Evolutionary conservation across 2,888 invertebrate genomes (phyloP).

Genomic region (Microctonus brassicae): DNA sequence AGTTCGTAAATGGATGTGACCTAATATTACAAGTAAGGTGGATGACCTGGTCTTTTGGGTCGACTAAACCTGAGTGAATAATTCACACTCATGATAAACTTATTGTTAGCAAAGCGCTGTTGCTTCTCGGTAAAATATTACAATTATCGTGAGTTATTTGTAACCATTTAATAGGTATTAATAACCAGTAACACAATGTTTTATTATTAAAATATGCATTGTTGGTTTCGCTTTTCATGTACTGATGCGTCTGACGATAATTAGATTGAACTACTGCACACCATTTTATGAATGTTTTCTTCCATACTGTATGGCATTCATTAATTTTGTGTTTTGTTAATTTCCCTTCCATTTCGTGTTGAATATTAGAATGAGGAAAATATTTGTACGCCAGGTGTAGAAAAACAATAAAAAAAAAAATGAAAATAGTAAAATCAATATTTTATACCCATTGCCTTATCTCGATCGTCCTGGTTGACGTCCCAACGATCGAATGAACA

Average conservation of each 20-base stretch:
- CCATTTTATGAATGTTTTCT: background rate
- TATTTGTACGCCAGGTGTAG: background rate
- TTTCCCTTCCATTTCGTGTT: background rate
- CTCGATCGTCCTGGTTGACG: slow-evolving; percentile 51
- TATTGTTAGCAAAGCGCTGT: background rate
- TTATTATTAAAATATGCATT: background rate
- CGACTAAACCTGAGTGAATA: slow-evolving; percentile 12
- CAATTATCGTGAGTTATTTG: slow-evolving; percentile 2
- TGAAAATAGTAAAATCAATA: slow-evolving; percentile 48
- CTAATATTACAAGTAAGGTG: slow-evolving; percentile 15
- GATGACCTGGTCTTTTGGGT: slow-evolving; percentile 17
- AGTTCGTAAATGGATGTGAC: slow-evolving; percentile 17
- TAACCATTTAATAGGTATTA: background rate
- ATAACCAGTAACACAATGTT: background rate
- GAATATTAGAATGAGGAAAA: background rate
- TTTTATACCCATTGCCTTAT: slow-evolving; percentile 48
- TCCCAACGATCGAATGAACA: slow-evolving; percentile 33
- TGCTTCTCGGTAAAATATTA: background rate
- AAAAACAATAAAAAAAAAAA: slow-evolving; percentile 17
- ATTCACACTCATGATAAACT: background rate
- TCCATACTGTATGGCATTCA: background rate
- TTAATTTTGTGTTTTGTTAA: background rate
- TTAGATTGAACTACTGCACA: background rate
- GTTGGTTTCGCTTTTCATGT: background rate
- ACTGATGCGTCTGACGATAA: background rate